phyloP scores from a whole-genome alignment of 2,113 vertebrate genomes.

The Brachypteracias leptosomus region DNA sequence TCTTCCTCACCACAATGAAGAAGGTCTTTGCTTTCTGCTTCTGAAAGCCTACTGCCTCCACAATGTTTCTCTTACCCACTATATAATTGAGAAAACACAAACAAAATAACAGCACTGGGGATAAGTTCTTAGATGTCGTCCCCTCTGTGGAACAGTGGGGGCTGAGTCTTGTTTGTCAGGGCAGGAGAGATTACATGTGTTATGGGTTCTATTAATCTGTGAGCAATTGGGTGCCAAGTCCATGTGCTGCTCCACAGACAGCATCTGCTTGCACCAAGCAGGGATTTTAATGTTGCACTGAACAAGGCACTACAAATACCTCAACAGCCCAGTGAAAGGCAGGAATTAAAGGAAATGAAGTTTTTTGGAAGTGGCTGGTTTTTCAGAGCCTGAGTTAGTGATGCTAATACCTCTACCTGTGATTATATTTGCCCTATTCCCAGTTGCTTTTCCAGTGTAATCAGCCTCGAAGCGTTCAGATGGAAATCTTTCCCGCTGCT shows the following conservation, averaged over 20 bases:
- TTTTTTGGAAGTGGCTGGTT: background rate
- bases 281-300: background rate
- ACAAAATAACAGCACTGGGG: no score
- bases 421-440: constrained; percentile 17
- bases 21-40: background rate
- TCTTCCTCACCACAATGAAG: background rate
- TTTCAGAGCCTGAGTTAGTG: background rate
- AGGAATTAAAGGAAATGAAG: background rate
- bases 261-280: background rate
- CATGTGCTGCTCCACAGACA: accelerated
- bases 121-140: background rate
- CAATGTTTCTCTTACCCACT: background rate
- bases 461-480: background rate
- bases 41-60: background rate
- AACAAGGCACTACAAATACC: background rate
- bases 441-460: background rate
- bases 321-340: background rate
- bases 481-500: constrained; percentile 10
- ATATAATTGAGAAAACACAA: background rate
- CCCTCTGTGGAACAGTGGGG: background rate
- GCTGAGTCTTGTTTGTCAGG: background rate
- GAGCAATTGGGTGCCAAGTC: background rate
- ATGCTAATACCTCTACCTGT: background rate
- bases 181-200: background rate
- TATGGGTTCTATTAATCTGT: background rate